Base-by-base conservation (phyloP, 2,797 vertebrate genomes). In the Lophius americanus region DNA sequence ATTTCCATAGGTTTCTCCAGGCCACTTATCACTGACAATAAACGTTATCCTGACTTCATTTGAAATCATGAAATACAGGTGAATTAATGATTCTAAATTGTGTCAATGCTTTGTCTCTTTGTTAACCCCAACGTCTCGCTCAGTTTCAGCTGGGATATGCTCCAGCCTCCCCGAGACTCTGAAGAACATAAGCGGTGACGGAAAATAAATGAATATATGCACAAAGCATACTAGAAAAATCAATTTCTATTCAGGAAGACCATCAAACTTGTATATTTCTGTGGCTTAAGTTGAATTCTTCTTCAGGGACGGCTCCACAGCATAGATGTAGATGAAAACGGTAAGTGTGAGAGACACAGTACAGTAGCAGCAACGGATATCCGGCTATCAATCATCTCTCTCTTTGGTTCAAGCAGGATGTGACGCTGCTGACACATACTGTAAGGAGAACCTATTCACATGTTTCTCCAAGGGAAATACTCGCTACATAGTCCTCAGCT, bases 401-500 rank as follows among this genome's bases (percentile, higher is more conserved):
- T 60, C 38, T 51, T 42, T 67, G 60, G 51, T 54, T 76, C 42
- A 55, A 70, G 60, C 65, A 61, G 33, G 46, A 61, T 78, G 65
- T 68, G 75, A 46, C 75, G 54, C n/a, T 49, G 51, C 46, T 65
- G 58, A 68, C 63, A 70, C 47, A 60, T 32, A 23, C 23, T 46
- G 57, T 41, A 49, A 73, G 51, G 62, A 76, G 76, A 56, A 75
- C 64, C 55, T 79, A 58, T 61, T 38, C 64, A 63, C 12, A 44
- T 61, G 53, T 67, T 72, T 69, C 43, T 44, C 50, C 60, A 67
- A 74, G 46, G 72, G 48, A 82, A 73, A 42, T 66, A 68, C 48
- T 39, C 36, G 48, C 41, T 70, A 50, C 58, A 69, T 50, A 56
- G 60, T 74, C 65, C 81, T 76, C 39, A 63, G 68, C 52, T 79